Base-by-base conservation (phyloP, 2,113 vertebrate genomes). In the Gobio gobio region DNA sequence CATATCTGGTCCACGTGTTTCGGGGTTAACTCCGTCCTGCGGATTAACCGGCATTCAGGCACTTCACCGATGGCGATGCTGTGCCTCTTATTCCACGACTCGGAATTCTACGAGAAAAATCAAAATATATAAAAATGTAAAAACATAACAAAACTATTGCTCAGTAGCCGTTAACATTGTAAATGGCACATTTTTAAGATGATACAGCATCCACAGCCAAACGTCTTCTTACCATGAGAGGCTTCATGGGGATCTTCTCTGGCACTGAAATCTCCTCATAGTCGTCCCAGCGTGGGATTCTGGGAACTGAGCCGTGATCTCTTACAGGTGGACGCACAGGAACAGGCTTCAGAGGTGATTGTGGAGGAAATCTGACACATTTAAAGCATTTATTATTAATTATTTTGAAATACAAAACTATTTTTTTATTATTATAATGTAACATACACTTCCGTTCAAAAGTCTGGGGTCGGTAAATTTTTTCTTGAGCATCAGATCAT, bases 41-140 rank as follows among this genome's bases (percentile, higher is more conserved):
- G 88, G 74, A 96, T 79, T 0, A 96, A 92, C 16, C 92, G 95
- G 90, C 96, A 96, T 3, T 93, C 89, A 0, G 93, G 93, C 22
- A 96, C 93, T 91, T 97, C 96, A 61, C 96, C 96, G 0, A 96
- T 96, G 59, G 96, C 96, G 83, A 97, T 97, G 54, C 96, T 97
- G 86, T 97, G 96, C 24, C 96, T 92, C 56, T 97, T 97, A 86
- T 92, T 96, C 96, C 96, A 97, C 85, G 93, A 87, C 78, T 96
- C 95, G 2, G 94, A 95, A 85, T 95, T 96, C 96, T 97, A 83
- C 73, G 10, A 64, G 20, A 33, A 54, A 59, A 43, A 72, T 47
- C 8, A 43, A n/a, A 54, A 40, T 33, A 33, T n/a, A 9, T 24
- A 74, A 9, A 74, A 29, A 5, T 16, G 0, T 66, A 5, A 5